Evolutionary conservation across 2,797 vertebrate genomes (phyloP), one percentile per base, ranked within the genome.

Genomic region (Acanthurus lineatus): DNA sequence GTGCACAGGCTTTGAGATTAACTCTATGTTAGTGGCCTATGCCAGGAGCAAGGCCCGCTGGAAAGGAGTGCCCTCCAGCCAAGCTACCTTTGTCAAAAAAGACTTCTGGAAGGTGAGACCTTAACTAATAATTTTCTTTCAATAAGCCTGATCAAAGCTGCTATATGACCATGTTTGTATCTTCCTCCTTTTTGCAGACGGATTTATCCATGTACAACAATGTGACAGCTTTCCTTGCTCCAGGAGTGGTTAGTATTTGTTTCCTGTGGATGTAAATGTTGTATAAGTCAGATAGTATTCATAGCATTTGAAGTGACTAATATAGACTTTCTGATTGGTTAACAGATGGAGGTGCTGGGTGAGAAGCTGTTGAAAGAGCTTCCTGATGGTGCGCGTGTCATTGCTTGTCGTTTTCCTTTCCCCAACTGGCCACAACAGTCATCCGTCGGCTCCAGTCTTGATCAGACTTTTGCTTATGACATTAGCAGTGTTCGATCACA

Each of bases 1-100:
- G 70, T 92, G 94, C 81, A 96, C 94, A 14, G 95, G 95, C 0
- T 96, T 94, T 90, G 96, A 96, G 84, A 94, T 96, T 25, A 96
- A 96, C 87, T 92, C 93, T 1, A 81, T 96, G 38, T 90, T 96
- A 66, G 56, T 93, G 70, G 73, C 90, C 14, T 96, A 92, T 76
- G 70, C 94, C 71, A 91, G 86, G 74, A 85, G 79, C 69, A 94
- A 88, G 73, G 94, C 94, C 25, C 47, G 16, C 40, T 96, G 92
- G 93, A 91, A 4, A 14, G 89, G 92, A 53, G 66, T 95, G 19
- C 86, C 94, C 49, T 40, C 77, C 40, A 72, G 83, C n/a, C 88
- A 90, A 56, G 92, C 80, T 2, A 78, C 69, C 58, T 96, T 96
- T 86, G 70, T 95, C 49, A 95, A 92, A 57, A 85, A 92, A 32